Evolutionary conservation across 2,113 vertebrate species (phyloP), one percentile per base, ranked within the genome.

Genomic region (Microcebus murinus): DNA sequence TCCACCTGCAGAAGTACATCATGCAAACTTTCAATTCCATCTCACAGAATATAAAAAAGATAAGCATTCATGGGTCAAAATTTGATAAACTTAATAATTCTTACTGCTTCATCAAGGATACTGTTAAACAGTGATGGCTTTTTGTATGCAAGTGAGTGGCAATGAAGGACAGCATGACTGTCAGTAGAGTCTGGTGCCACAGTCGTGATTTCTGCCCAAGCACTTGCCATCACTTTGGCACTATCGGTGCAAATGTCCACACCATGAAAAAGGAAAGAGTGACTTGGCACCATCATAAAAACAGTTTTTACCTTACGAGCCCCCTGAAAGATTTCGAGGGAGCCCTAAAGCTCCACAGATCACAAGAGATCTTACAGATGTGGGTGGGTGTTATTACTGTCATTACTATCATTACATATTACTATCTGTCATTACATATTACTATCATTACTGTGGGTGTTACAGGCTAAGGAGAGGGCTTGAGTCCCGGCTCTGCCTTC

Each of bases 11-110:
- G 83, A 91, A 18, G 9, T 9, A 39, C 13, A 36, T 15, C 55
- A 57, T 31, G 6, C 29, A 67, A 95, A 93, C 61, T 88, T 94
- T 27, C 45, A 83, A 57, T 42, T 65, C 74, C 31, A 80, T 52
- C 73, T 84, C 63, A 67, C 71, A 5, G 36, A 73, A 68, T 77
- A 68, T 80, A 55, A 86, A 83, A 93, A 68, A 88, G 48, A 67
- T 8, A 34, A 25, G 3, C 21, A n/a, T 11, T 79, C 34, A 65
- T 42, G n/a, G 17, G 34, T 90, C 74, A 83, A 95, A 57, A 48
- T 80, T 65, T 74, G 34, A 48, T 77, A 81, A 65, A 89, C 77
- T 31, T 29, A 34, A 45, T 84, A 27, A 94, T 70, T 57, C 59
- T 91, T 36, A 42, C 1, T 10, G 70, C 36, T 68, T 77, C 91